These are phyloP conservation scores for Thamnophis elegans DNA, from an alignment of 2,797 vertebrate species.

Conservation along the genomic window DNA sequence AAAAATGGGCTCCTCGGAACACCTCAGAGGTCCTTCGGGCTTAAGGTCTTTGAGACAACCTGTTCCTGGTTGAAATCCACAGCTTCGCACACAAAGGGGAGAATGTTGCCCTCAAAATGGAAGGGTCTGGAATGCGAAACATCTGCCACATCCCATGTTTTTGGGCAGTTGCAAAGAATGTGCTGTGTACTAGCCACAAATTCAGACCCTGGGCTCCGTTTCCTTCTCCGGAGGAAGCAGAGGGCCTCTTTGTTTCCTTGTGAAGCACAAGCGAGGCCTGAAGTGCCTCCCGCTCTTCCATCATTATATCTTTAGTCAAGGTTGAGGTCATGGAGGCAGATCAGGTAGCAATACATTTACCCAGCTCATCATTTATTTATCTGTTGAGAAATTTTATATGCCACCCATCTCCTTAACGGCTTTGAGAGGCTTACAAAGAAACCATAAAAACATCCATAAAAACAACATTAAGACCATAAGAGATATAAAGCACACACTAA, in stretches of 20 bases:
- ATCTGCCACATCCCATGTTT: neutral
- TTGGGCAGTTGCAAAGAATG: neutral
- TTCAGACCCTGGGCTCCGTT: neutral
- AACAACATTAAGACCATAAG: neutral
- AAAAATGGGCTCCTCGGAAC: neutral
- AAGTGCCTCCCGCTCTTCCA: neutral
- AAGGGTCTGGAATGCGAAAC: neutral
- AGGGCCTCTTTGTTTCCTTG: neutral
- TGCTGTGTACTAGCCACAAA: neutral
- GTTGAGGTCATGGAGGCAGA: neutral
- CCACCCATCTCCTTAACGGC: neutral
- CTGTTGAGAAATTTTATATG: neutral
- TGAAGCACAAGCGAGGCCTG: neutral
- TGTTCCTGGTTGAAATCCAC: neutral
- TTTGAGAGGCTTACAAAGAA: neutral
- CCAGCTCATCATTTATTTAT: neutral
- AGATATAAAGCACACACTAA: neutral
- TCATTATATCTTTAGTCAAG: neutral
- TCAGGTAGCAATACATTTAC: neutral
- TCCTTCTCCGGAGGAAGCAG: neutral
- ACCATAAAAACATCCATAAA: neutral
- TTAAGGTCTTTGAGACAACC: neutral
- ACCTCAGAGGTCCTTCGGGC: neutral
- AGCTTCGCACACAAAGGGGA: neutral
- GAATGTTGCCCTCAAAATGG: neutral